Conservation (phyloP, 2,113 vertebrate genomes). For the Myocastor coypus region DNA sequence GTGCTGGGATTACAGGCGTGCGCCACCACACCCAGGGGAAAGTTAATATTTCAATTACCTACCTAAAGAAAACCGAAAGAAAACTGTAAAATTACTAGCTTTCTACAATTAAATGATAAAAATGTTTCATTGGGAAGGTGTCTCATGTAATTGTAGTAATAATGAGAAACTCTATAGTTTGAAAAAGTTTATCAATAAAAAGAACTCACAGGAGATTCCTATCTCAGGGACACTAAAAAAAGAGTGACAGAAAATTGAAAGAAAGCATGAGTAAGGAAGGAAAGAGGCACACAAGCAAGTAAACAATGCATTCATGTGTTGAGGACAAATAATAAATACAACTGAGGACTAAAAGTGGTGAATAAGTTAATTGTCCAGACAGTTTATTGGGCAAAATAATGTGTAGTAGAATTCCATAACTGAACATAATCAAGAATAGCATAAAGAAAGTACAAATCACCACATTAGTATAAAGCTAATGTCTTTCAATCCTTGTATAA, state of each 20-base stretch:
- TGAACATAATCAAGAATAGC: neutral
- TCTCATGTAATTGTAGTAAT: neutral
- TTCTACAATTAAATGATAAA: neutral
- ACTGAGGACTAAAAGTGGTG: neutral
- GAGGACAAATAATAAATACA: neutral
- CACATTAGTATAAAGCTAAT: neutral
- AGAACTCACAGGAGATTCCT: neutral
- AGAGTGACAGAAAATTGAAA: neutral
- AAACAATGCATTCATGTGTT: neutral
- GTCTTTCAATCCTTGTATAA: neutral
- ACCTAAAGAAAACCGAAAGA: neutral
- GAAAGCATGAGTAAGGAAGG: neutral
- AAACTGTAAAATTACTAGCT: neutral
- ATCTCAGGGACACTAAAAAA: neutral
- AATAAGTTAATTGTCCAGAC: neutral
- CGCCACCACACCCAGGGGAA: too few relatives aligned
- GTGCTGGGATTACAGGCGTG: too few relatives aligned
- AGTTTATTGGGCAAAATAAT: neutral
- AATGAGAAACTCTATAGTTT: neutral
- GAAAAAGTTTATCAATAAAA: neutral
- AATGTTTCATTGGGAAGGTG: neutral
- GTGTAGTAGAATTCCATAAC: neutral
- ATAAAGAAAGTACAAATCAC: neutral
- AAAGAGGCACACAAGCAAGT: neutral
- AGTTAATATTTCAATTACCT: too few relatives aligned